Evolutionary conservation across 2,888 invertebrate genomes (phyloP), one percentile per base, ranked within the genome.

Genomic region (Seladonia tumulorum): DNA sequence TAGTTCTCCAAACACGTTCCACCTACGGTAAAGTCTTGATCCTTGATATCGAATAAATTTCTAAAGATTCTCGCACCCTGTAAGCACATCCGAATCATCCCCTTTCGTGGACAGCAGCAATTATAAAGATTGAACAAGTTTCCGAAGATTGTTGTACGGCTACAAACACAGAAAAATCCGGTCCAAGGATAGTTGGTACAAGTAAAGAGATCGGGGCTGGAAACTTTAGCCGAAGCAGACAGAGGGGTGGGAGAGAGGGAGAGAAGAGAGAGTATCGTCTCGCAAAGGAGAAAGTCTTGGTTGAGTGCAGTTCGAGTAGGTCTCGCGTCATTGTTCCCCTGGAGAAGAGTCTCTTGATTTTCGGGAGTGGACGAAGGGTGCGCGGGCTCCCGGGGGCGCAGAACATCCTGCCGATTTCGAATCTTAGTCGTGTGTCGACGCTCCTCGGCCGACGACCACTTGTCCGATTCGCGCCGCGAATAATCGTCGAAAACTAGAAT

Each of bases 401-500:
- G 84, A 85, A 84, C 79, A 79, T 71, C 47, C 25, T 12, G 35
- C 10, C 10, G 42, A 60, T 72, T 77, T 35, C 47, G 74, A 45
- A 70, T 63, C 60, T 80, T 49, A 22, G 68, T 22, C 39, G 39
- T 68, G 42, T 66, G 76, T 73, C 85, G 85, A 77, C 85, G 53
- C 47, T n/a, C 49, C 22, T 57, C 73, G 29, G 29, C 35, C 42
- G n/a, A n/a, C n/a, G 60, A 76, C 84, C 85, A 85, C 85, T 85
- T 73, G 72, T 63, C 57, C 74, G 76, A 76, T 76, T 85, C 73
- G 45, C 72, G 72, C 14, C 25, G 39, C 68, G 72, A 73, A 68
- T 81, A 85, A 85, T 85, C 85, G 81, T 22, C 60, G 66, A 60
- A 57, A 85, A 85, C 86, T 70, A 77, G 85, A 80, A 85, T 29